These are phyloP conservation scores for Pangasius mekongensis DNA, from an alignment of 2,797 vertebrate genomes.

Conservation along the genomic window DNA sequence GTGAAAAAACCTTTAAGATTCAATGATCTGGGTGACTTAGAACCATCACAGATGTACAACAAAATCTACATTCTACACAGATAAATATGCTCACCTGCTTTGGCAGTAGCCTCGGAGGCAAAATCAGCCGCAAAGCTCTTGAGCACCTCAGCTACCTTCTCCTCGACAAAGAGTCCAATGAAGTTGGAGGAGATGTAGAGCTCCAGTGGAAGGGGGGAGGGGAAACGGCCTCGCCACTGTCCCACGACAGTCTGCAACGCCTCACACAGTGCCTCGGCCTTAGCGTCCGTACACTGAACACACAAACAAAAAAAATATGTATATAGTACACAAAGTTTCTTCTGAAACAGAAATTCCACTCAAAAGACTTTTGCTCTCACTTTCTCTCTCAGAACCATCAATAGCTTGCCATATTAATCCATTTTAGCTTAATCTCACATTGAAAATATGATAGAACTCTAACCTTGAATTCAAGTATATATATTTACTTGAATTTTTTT, in stretches of 20 bases:
- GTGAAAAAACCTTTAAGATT: neutral
- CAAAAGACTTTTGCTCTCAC: neutral
- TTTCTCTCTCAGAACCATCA: neutral
- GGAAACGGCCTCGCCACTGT: slow-evolving; percentile 90
- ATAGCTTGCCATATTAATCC: neutral
- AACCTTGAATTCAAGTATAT: neutral
- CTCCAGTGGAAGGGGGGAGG: slow-evolving; percentile 88
- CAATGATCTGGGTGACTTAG: neutral
- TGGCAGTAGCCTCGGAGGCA: slow-evolving; percentile 85
- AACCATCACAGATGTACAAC: neutral
- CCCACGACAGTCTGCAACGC: slow-evolving; percentile 87
- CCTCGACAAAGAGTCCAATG: slow-evolving; percentile 97
- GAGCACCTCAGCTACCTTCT: slow-evolving; percentile 90
- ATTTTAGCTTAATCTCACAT: neutral
- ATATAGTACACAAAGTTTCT: neutral
- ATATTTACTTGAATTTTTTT: neutral
- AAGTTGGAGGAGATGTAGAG: slow-evolving; percentile 95
- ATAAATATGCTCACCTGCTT: slow-evolving; percentile 82
- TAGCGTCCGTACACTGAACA: slow-evolving; percentile 89
- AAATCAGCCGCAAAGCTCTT: slow-evolving; percentile 95
- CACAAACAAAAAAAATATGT: neutral
- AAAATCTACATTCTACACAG: neutral
- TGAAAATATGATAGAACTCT: neutral
- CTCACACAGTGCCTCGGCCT: slow-evolving; percentile 89
- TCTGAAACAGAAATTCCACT: neutral